These are phyloP conservation scores for Notoglanidium macrostoma DNA, from an alignment of 2,797 vertebrate species.

Conservation along the genomic window DNA sequence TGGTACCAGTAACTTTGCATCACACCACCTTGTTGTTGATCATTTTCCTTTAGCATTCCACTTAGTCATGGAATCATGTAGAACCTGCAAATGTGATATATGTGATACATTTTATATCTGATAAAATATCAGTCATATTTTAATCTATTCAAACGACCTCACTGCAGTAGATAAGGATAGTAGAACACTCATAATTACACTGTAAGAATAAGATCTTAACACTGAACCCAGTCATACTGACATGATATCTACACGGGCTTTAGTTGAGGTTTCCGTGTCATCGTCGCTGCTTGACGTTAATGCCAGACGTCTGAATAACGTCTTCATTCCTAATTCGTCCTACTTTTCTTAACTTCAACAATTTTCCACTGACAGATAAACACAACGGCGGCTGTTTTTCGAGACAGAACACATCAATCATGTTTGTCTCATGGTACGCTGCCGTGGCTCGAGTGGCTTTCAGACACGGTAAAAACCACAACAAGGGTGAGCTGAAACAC, in stretches of 20 bases:
- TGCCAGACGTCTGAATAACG: slow-evolving; percentile 8
- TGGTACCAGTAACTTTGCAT: neutral
- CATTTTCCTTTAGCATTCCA: neutral
- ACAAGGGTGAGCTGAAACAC: slow-evolving; percentile 9
- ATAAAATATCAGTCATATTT: neutral
- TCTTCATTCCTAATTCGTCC: slow-evolving; percentile 38
- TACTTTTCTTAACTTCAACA: slow-evolving; percentile 29
- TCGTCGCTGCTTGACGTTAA: slow-evolving; percentile 1
- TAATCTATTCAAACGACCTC: neutral
- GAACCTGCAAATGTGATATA: too few species aligned
- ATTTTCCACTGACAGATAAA: slow-evolving; percentile 38
- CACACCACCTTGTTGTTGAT: neutral
- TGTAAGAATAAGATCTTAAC: neutral
- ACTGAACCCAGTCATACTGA: neutral
- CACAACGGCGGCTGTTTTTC: slow-evolving; percentile 26
- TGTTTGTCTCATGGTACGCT: slow-evolving; percentile 39
- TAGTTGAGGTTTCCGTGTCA: neutral
- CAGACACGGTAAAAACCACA: slow-evolving; percentile 11
- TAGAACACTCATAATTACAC: neutral
- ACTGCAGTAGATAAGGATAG: neutral
- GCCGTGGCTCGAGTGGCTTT: slow-evolving; percentile 41
- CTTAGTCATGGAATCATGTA: neutral
- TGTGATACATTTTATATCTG: too few species aligned
- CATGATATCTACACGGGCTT: neutral
- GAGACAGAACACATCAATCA: slow-evolving; percentile 38